Percentiles rank a stretch among this genome's conserved stretches.
Evolutionary conservation across 1,140 invertebrate species (phyloP).

Genomic region (Drepana arcuata): DNA sequence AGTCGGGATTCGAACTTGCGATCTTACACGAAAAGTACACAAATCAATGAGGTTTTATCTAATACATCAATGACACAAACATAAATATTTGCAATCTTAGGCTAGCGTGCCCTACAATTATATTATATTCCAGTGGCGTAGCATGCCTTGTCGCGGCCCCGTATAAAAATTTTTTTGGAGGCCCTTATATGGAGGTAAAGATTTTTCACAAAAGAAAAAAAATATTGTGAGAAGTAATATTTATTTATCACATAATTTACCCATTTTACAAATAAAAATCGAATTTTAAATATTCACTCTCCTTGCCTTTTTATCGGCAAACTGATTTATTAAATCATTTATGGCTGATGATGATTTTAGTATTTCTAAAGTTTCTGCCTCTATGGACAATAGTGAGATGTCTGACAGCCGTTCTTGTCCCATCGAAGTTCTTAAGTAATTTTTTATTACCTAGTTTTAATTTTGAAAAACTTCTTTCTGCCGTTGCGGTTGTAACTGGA

Average conservation of each 20-base stretch:
- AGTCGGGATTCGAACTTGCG: no score
- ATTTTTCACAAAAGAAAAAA: slow-evolving; percentile 9
- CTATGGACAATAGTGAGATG: slow-evolving; percentile 17
- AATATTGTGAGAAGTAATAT: slow-evolving; percentile 9
- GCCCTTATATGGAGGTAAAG: slow-evolving; percentile 5
- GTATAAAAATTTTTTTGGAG: neutral
- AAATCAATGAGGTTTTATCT: no score
- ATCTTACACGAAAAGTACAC: no score
- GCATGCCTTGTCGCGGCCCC: slow-evolving; percentile 1
- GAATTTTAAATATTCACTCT: slow-evolving; percentile 14
- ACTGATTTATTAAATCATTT: slow-evolving; percentile 21
- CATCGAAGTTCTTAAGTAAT: slow-evolving; percentile 25
- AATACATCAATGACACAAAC: no score
- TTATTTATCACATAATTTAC: slow-evolving; percentile 12
- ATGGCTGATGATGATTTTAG: slow-evolving; percentile 22
- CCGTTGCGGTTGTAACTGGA: slow-evolving; percentile 28
- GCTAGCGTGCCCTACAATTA: no score
- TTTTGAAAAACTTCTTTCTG: slow-evolving; percentile 31
- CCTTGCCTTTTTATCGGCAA: slow-evolving; percentile 17
- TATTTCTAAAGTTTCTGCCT: slow-evolving; percentile 25
- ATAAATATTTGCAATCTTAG: no score
- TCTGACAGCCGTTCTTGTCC: slow-evolving; percentile 15
- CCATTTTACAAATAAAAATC: slow-evolving; percentile 13
- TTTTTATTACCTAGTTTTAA: slow-evolving; percentile 33
- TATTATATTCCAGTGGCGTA: neutral